Base-by-base conservation (phyloP, 2,888 invertebrate genomes). In the Stratiomys singularior region DNA sequence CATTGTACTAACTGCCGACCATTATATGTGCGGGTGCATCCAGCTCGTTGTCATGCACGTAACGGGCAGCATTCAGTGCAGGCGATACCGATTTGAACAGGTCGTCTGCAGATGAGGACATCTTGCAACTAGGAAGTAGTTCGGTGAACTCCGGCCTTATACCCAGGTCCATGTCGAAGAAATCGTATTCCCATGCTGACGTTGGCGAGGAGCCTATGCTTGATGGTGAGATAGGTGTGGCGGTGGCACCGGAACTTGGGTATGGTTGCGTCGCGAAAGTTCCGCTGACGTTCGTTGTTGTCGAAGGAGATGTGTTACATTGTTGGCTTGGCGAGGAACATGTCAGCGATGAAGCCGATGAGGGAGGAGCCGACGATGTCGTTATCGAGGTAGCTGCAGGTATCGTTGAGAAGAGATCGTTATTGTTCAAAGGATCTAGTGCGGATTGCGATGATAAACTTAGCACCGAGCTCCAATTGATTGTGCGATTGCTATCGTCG, bases 401-500 rank as follows among this genome's bases (percentile, higher is more conserved):
- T 77, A 86, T 79, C 77, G 85, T 85, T 77, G 85, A 84, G 66
- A 86, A 93, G 82, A 94, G 89, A 88, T 95, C 94, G 88, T 94
- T 94, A 88, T 93, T 93, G 85, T 92, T 93, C 66, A 93, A 87
- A 81, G 94, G 94, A 88, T 95, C 95, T 78, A 95, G 89, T 85
- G 95, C 95, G 79, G 94, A 94, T 85, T 95, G 94, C 81, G 94
- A 94, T 82, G 94, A 94, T 69, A 96, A 90, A 85, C 94, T 95
- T 81, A 96, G 90, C 83, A 96, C 96, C 72, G 95, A 95, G 86
- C 96, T 94, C 96, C 96, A 96, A 88, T 96, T 96, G 87, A 96
- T 96, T 83, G 94, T 92, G 82, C 94, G 91, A 84, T 91, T 92
- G 84, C 90, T 89, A 82, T 93, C 92, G 79, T 92, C 91, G 86